Evolutionary conservation across 2,888 invertebrate genomes (phyloP).

Genomic region (Ametastegia equiseti): DNA sequence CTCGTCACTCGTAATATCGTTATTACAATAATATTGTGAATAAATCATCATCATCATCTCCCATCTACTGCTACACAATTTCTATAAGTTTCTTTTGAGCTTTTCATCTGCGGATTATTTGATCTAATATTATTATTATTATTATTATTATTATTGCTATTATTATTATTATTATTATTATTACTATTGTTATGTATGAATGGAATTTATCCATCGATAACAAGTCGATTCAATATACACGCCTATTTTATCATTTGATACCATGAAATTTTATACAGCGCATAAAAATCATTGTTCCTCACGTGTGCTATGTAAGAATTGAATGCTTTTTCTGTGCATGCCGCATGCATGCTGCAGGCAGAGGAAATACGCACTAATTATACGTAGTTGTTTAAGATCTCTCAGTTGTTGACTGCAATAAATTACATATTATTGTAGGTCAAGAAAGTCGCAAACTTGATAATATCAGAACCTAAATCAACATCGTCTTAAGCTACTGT

Average conservation of each 20-base stretch:
- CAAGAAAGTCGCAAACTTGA: slow-evolving; percentile 37
- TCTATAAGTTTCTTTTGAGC: not conserved
- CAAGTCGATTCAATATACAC: not conserved
- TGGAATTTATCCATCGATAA: not conserved
- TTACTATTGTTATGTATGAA: no score
- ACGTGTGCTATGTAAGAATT: not conserved
- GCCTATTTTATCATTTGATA: slow-evolving; percentile 25
- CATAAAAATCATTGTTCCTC: slow-evolving; percentile 19
- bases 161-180: no score
- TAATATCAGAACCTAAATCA: slow-evolving; percentile 25
- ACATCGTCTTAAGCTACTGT: slow-evolving; percentile 36
- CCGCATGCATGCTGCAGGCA: not conserved
- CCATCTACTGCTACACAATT: not conserved
- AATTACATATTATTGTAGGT: not conserved
- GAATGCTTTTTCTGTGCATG: slow-evolving; percentile 24
- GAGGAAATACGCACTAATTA: slow-evolving; percentile 10
- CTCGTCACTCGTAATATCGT: slow-evolving; percentile 1
- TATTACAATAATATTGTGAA: not conserved
- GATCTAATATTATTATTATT: not conserved
- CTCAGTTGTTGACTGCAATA: slow-evolving; percentile 16
- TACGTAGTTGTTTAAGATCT: slow-evolving; percentile 7
- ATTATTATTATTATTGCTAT: no score
- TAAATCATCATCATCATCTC: not conserved
- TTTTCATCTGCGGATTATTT: slow-evolving; percentile 8
- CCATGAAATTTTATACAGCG: slow-evolving; percentile 17